Base-by-base conservation (phyloP, 2,113 vertebrate genomes). In the Antennarius striatus region DNA sequence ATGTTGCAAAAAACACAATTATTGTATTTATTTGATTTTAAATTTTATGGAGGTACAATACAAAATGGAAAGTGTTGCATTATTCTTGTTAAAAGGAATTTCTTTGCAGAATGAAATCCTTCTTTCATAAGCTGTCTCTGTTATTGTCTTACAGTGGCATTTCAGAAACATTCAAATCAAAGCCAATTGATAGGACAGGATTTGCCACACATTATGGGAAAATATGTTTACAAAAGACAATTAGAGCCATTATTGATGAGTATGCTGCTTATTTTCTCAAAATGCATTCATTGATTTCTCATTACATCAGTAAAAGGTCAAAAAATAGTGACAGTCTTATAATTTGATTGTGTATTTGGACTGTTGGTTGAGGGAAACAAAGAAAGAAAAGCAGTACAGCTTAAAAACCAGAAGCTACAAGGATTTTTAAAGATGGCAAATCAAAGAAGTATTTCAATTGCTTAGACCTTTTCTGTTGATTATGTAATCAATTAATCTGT, bases 121-220 rank as follows among this genome's bases (percentile, higher is more conserved):
- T 64, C 5, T 50, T 84, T 62, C 16, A 48, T 59, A 46, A 58
- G 45, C 42, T 10, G 6, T 52, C 45, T 68, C 36, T 60, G 13
- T 45, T 52, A 47, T 17, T 22, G 22, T 8, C 10, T 58, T 30
- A 39, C 69, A 28, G 29, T 49, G 29, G 22, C 22, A 63, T 13
- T 16, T 39, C n/a, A 17, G 12, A 40, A 42, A 6, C 13, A 56
- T 50, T 50, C 3, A 51, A 22, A 30, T 56, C 36, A 71, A 32
- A 48, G 42, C 52, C 22, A 42, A 16, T 10, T 6, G 15, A 57
- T 42, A 40, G 43, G 28, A 70, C 39, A 48, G 11, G 11, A 14
- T 63, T 58, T 13, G 29, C 30, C 45, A 22, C 4, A 46, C 5
- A 13, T 16, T 42, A 2, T 42, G 16, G 22, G 42, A 43, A 3